Evolutionary conservation across 1,140 invertebrate species (phyloP), one percentile per base, ranked within the genome.

Genomic region (Temnothorax curvispinosus): DNA sequence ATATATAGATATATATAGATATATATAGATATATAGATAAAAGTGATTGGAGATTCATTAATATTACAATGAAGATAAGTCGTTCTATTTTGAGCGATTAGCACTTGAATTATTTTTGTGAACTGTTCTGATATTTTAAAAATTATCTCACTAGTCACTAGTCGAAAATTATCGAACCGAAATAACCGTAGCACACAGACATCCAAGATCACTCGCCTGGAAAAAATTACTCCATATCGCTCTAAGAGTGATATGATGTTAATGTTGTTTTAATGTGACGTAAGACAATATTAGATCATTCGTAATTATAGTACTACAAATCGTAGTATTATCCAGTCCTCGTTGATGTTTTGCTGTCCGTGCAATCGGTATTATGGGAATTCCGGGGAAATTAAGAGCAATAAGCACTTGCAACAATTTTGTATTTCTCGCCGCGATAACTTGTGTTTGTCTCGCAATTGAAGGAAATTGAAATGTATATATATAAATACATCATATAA

Each of bases 91-190:
- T 41, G 41, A 27, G 41, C 13, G 11, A 5, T 60, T 18, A 9
- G 7, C 67, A 74, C 41, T 60, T 44, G 32, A 84, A 74, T 74
- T 74, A 74, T 84, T 74, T 74, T 74, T 5, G 15, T 6, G 15
- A 27, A 18, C 13, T 44, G 21, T 35, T 60, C 32, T 38, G 54
- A 54, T 84, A 84, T 84, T 62, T 74, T 74, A 74, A 64, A 69
- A 60, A 60, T 84, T 84, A 84, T 74, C 69, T 60, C 54, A 60
- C 27, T 15, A 11, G 41, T 50, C 21, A 84, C 27, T 27, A 1
- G 27, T 84, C n/a, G 27, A 84, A 47, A 58, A 15, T 60, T 32
- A 60, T 74, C 13, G 13, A n/a, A 81, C 60, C 78, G 38, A 71
- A 56, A 56, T 81, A 72, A 72, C 21, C 38, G 8, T 72, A 72